phyloP scores from a whole-genome alignment of 2,113 vertebrate species.

The Mellivora capensis region DNA sequence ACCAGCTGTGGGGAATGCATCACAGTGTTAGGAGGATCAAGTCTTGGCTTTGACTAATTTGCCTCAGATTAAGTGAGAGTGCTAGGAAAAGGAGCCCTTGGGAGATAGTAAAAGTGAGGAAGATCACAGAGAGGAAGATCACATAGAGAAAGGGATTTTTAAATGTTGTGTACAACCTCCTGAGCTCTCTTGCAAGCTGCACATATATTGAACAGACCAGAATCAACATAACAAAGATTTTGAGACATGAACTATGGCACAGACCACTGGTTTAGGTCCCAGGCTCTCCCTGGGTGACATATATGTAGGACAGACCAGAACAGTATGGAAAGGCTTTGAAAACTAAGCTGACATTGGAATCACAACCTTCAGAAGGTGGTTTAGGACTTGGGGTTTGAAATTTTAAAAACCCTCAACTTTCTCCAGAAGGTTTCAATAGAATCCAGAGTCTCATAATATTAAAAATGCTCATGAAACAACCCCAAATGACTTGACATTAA shows the following conservation, averaged over 20 bases:
- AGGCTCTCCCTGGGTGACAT: background rate
- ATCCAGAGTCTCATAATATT: background rate
- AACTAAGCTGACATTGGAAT: background rate
- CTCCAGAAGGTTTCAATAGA: slow-evolving; percentile 11
- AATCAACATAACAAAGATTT: background rate
- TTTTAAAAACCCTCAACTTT: background rate
- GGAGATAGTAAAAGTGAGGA: background rate
- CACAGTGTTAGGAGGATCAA: background rate
- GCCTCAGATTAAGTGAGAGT: background rate
- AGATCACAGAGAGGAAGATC: background rate
- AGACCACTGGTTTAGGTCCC: background rate
- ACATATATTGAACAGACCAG: background rate
- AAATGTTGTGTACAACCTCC: background rate
- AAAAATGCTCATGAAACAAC: background rate
- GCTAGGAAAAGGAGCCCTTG: background rate
- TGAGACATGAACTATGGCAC: background rate
- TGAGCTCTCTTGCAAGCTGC: background rate
- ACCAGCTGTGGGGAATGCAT: background rate
- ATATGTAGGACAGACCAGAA: background rate
- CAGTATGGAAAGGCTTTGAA: background rate
- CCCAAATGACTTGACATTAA: slow-evolving; percentile 44
- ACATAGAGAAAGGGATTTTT: background rate
- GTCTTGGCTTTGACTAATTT: background rate
- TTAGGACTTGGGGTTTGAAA: background rate
- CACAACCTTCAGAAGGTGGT: background rate